These are phyloP conservation scores for Macrostomum lignano DNA, from an alignment of 1,140 invertebrate genomes.

Conservation along the genomic window DNA sequence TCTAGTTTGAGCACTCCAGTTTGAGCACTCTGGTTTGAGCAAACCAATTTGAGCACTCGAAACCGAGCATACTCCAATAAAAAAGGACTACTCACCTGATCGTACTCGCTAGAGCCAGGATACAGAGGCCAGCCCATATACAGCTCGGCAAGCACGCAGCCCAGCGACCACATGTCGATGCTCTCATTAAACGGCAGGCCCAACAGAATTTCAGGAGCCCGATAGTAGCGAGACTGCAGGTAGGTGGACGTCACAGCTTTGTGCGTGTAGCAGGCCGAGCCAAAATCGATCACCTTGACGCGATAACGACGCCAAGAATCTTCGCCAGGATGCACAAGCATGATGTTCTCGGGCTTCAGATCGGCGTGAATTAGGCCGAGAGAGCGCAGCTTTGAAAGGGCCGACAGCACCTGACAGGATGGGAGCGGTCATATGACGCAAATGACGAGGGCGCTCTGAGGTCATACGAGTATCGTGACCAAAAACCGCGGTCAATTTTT, in stretches of 20 bases:
- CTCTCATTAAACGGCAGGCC: conserved; percentile 92
- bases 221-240: conserved; percentile 88
- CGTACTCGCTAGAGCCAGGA: conserved; percentile 94
- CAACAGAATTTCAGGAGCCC: conserved; percentile 86
- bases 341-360: conserved; percentile 7
- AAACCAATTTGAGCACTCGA: too few species aligned
- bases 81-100: conserved; percentile 47
- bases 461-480: too few species aligned
- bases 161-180: conserved; percentile 99
- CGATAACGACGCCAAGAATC: conserved; percentile 17
- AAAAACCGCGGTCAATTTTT: too few species aligned
- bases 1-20: too few species aligned
- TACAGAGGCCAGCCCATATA: conserved; percentile 98
- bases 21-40: too few species aligned
- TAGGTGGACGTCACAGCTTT: conserved; percentile 98
- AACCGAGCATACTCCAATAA: too few species aligned
- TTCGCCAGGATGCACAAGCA: conserved; percentile 4
- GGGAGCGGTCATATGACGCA: too few species aligned
- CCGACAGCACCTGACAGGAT: conserved; percentile 6
- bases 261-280: conserved; percentile 86
- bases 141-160: conserved; percentile 91
- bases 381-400: conserved; percentile 1
- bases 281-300: conserved; percentile 90
- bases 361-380: conserved; percentile 6
- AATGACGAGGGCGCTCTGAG: too few species aligned